phyloP scores from a whole-genome alignment of 2,888 invertebrate species.

The Trachelus tabidus region DNA sequence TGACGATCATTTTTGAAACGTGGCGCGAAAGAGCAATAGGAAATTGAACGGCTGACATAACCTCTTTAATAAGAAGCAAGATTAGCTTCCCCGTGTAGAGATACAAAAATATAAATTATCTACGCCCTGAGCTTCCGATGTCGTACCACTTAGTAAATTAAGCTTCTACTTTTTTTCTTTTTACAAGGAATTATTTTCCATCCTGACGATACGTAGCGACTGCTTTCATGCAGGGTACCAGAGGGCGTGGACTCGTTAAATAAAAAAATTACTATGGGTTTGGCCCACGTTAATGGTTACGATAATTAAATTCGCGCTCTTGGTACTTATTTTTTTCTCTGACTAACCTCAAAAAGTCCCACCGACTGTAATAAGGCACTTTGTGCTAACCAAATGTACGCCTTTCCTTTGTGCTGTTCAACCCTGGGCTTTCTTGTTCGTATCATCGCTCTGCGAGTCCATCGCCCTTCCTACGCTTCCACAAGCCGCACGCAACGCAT shows the following conservation, averaged over 20 bases:
- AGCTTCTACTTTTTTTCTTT: neutral
- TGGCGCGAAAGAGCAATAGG: neutral
- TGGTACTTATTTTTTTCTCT: neutral
- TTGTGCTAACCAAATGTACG: neutral
- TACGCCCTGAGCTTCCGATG: neutral
- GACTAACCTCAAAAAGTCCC: neutral
- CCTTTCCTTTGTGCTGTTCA: neutral
- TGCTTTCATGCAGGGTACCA: neutral
- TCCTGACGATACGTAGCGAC: neutral
- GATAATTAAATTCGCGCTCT: neutral
- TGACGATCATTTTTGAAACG: neutral
- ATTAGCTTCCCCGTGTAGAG: neutral
- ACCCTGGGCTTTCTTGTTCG: neutral
- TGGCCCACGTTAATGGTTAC: neutral
- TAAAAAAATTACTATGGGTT: neutral
- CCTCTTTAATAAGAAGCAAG: neutral
- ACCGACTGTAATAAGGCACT: neutral
- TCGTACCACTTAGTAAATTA: neutral
- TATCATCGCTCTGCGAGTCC: neutral
- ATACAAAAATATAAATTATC: neutral
- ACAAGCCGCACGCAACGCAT: conserved; percentile 42
- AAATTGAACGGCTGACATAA: neutral
- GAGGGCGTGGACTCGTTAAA: neutral
- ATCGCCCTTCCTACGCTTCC: conserved; percentile 2
- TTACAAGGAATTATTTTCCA: neutral